These are phyloP conservation scores for Agrochola lota DNA, from an alignment of 2,888 invertebrate genomes.

Conservation along the genomic window DNA sequence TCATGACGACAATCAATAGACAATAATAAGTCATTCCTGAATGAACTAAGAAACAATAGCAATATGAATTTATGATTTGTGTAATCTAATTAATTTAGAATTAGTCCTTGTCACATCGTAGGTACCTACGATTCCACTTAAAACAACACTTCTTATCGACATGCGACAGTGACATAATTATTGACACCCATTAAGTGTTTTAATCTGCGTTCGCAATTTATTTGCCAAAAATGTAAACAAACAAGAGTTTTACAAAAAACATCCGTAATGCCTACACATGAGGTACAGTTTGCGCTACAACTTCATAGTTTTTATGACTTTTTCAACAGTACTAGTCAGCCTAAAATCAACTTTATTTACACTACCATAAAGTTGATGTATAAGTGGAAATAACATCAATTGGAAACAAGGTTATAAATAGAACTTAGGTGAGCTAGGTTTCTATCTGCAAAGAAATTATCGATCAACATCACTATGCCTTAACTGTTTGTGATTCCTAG, in stretches of 20 bases:
- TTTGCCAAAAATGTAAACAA: too few relatives aligned
- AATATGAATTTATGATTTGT: neutral
- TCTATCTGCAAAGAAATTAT: neutral
- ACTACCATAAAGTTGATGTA: too few relatives aligned
- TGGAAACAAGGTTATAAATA: too few relatives aligned
- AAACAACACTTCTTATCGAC: constrained; percentile 14
- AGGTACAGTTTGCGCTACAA: too few relatives aligned
- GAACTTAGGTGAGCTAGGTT: neutral
- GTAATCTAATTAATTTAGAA: constrained; percentile 10
- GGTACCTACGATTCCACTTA: neutral
- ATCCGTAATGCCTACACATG: too few relatives aligned
- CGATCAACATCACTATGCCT: too few relatives aligned
- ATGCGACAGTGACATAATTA: constrained; percentile 8
- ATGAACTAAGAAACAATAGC: neutral
- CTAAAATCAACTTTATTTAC: too few relatives aligned
- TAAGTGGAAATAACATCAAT: too few relatives aligned
- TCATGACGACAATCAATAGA: neutral
- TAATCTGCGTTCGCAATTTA: too few relatives aligned
- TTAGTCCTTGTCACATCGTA: constrained; percentile 1
- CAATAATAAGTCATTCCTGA: neutral
- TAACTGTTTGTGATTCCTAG: neutral
- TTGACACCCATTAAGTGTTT: neutral
- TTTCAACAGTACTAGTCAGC: too few relatives aligned
- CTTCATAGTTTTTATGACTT: too few relatives aligned
- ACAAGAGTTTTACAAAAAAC: too few relatives aligned